Evolutionary conservation across 2,888 invertebrate species (phyloP), one percentile per base, ranked within the genome.

Genomic region (Agapetus fuscipes): DNA sequence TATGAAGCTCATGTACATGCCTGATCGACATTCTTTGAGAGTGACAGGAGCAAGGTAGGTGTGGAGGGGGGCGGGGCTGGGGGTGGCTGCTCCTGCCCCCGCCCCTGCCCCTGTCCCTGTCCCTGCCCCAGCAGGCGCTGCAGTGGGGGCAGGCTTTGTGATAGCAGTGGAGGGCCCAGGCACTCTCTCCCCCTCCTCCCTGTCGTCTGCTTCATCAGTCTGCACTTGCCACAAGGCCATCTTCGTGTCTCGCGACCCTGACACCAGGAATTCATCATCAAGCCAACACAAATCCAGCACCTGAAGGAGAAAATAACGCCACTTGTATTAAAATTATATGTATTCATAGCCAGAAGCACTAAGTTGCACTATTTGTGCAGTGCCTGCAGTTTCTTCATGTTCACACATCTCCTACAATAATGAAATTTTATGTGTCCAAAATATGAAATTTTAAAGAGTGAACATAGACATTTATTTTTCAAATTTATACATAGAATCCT

Each of bases 191-290:
- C 62, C 53, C 34, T 58, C 53, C 50, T 57, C 54, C 44, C 46
- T 29, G 43, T 46, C 29, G 46, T 57, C 57, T 53, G 56, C 56
- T 42, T 60, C 49, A 41, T 61, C 64, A 39, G 62, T 57, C 20
- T 72, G 83, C 35, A 93, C 81, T 43, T 82, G 75, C 95, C 95
- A 96, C 42, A 95, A 65, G 14, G 89, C 88, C 68, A 95, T 75
- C 57, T 82, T 83, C 3, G 89, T 88, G 62, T 95, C 95, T 37
- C 93, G 78, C 0, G 93, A 91, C 9, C 94, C 94, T 4, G 93
- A 89, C 40, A 95, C 91, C 38, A 95, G 66, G 68, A 89, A 93
- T 62, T 94, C 85, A 62, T 96, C 95, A 62, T 96, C 95, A 45
- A 96, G 63, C 95, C 95, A 96, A 49, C 87, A 87, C 78, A 93